Evolutionary conservation across 2,113 vertebrate genomes (phyloP).

Genomic region (Mus musculus): GRCm39 chrY:3906501-3907000

Average conservation of each 20-base stretch:
- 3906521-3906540: background rate
- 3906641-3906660: background rate
- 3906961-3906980: background rate
- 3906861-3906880: background rate
- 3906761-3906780: background rate
- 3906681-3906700: background rate
- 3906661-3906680: background rate
- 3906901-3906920: slow-evolving; percentile 61
- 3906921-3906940: background rate
- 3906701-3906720: slow-evolving; percentile 42
- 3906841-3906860: background rate
- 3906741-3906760: slow-evolving; percentile 62
- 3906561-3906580: background rate
- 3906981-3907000: background rate
- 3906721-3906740: slow-evolving; percentile 45
- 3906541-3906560: background rate
- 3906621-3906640: background rate
- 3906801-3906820: slow-evolving; percentile 26
- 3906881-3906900: slow-evolving; percentile 45
- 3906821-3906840: slow-evolving; percentile 29
- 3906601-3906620: background rate
- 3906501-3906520: background rate
- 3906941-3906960: background rate
- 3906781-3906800: background rate
- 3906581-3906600: background rate